phyloP scores from a whole-genome alignment of 2,888 invertebrate species.

The Cheilosia scutellata region DNA sequence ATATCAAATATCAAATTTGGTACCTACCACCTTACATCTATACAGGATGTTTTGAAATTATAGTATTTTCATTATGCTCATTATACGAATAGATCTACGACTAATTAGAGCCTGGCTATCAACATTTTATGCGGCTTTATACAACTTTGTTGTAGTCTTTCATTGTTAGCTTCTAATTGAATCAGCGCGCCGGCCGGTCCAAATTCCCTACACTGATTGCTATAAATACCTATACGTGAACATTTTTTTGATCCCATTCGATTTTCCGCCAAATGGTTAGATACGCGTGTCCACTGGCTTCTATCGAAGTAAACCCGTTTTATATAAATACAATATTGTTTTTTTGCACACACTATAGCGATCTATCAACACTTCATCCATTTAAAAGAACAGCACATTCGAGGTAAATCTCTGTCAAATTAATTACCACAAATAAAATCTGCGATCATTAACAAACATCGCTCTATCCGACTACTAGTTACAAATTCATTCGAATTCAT shows the following conservation, averaged over 20 bases:
- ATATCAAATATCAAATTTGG: too few relatives aligned
- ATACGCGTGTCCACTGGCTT: neutral
- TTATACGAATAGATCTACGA: too few relatives aligned
- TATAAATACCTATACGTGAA: constrained; percentile 19
- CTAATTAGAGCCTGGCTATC: too few relatives aligned
- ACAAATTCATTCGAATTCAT: constrained; percentile 71
- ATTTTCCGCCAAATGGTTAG: constrained; percentile 33
- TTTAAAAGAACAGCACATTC: constrained; percentile 44
- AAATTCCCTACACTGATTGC: constrained; percentile 12
- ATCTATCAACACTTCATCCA: constrained; percentile 72
- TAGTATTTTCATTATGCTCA: too few relatives aligned
- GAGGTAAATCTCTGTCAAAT: constrained; percentile 70
- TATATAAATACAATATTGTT: neutral
- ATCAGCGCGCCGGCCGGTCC: too few relatives aligned
- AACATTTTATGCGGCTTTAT: too few relatives aligned
- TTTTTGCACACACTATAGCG: constrained; percentile 1
- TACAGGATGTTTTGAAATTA: too few relatives aligned
- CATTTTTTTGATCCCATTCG: constrained; percentile 20
- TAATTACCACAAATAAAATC: constrained; percentile 67
- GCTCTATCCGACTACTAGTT: constrained; percentile 58
- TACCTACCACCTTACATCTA: too few relatives aligned
- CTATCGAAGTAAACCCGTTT: constrained; percentile 50
- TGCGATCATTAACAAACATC: constrained; percentile 57
- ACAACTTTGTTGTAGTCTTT: too few relatives aligned
- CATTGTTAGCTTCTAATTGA: too few relatives aligned